Percentiles rank a stretch among this genome's conserved stretches.
These are phyloP conservation scores for Eupithecia pulchellata DNA, from an alignment of 2,888 invertebrate species.

Conservation along the genomic window DNA sequence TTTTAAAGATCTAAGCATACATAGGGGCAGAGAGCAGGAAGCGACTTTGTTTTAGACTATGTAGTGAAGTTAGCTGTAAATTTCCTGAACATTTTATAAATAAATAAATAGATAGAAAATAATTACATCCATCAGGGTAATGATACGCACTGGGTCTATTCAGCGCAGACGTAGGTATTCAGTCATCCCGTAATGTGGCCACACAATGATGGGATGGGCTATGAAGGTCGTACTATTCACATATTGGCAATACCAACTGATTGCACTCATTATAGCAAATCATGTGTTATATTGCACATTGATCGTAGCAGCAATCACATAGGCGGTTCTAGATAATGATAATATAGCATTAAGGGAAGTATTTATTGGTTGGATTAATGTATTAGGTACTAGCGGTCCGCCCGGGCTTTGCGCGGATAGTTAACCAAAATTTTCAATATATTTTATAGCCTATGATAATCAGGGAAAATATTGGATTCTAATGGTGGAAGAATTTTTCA, in stretches of 20 bases:
- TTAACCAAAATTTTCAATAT: too few relatives aligned
- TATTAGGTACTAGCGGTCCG: too few relatives aligned
- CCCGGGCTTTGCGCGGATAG: too few relatives aligned
- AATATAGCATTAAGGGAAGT: not conserved
- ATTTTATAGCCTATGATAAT: too few relatives aligned
- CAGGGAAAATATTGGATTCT: too few relatives aligned
- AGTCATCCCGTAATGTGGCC: conserved; percentile 68
- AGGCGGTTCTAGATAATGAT: conserved; percentile 25
- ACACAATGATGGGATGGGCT: conserved; percentile 76
- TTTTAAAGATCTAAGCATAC: too few relatives aligned
- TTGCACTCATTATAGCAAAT: conserved; percentile 50
- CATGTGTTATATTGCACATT: conserved; percentile 37
- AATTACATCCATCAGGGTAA: conserved; percentile 34
- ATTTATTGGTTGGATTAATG: not conserved
- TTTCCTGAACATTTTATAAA: too few relatives aligned
- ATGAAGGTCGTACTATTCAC: conserved; percentile 79
- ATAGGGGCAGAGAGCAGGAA: too few relatives aligned
- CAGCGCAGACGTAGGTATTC: conserved; percentile 52
- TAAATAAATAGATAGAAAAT: not conserved
- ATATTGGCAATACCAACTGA: conserved; percentile 61
- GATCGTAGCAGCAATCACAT: conserved; percentile 22
- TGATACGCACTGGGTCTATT: conserved; percentile 65
- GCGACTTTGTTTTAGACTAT: too few relatives aligned
- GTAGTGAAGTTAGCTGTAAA: too few relatives aligned
- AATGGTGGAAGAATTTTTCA: too few relatives aligned